These are phyloP conservation scores for Dendrolimus houi DNA, from an alignment of 2,888 invertebrate species.

Conservation along the genomic window DNA sequence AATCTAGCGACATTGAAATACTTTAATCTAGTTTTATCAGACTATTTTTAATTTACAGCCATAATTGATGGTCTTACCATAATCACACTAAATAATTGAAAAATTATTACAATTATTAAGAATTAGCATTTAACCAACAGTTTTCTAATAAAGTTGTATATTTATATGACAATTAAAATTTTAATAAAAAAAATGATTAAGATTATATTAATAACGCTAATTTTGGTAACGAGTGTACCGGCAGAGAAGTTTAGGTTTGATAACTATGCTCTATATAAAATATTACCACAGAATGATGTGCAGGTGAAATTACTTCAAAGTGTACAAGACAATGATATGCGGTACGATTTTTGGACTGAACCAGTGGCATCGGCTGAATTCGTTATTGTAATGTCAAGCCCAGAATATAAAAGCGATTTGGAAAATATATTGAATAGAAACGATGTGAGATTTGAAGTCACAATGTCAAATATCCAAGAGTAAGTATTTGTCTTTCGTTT, in stretches of 20 bases:
- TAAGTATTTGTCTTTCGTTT: slow-evolving; percentile 26
- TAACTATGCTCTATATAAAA: slow-evolving; percentile 61
- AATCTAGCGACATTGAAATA: background rate
- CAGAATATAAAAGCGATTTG: slow-evolving; percentile 34
- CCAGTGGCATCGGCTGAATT: slow-evolving; percentile 29
- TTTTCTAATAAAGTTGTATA: background rate
- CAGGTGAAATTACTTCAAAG: slow-evolving; percentile 61
- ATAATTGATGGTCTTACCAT: slow-evolving; percentile 8
- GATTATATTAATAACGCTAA: slow-evolving; percentile 7
- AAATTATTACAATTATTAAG: background rate
- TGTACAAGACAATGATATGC: slow-evolving; percentile 45
- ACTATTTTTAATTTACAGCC: slow-evolving; percentile 5
- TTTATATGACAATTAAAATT: background rate
- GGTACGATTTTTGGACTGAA: slow-evolving; percentile 50
- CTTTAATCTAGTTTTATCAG: slow-evolving; percentile 1
- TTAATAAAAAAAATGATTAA: slow-evolving; percentile 13
- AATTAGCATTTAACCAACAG: background rate
- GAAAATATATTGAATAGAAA: slow-evolving; percentile 31
- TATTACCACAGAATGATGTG: slow-evolving; percentile 49
- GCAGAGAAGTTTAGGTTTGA: slow-evolving; percentile 34
- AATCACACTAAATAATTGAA: background rate
- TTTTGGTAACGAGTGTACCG: slow-evolving; percentile 11
- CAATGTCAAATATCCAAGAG: slow-evolving; percentile 62
- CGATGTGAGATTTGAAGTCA: slow-evolving; percentile 42
- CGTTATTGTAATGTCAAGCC: slow-evolving; percentile 49